phyloP scores from a whole-genome alignment of 2,113 vertebrate genomes.

The Bubalus kerabau region DNA sequence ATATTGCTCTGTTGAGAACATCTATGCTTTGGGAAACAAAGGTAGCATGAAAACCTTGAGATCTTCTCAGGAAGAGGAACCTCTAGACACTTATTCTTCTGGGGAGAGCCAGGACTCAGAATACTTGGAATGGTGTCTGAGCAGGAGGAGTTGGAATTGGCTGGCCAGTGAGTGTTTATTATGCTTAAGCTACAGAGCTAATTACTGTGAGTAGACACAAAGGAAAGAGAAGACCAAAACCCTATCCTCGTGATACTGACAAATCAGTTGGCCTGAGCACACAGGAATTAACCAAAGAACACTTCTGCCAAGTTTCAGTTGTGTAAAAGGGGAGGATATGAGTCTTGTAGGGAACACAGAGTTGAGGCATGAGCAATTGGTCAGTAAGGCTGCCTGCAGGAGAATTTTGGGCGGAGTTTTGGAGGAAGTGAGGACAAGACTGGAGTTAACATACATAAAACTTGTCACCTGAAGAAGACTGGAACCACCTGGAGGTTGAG shows the following conservation, averaged over 20 bases:
- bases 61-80: not conserved
- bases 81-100: constrained; percentile 18
- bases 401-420: not conserved
- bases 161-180: constrained; percentile 16
- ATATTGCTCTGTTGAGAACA: not conserved
- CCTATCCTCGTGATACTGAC: constrained; percentile 44
- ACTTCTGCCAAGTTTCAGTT: constrained; percentile 43
- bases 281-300: not conserved
- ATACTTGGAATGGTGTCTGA: not conserved
- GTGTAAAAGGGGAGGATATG: constrained; percentile 28
- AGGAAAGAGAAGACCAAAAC: not conserved
- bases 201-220: constrained; percentile 14
- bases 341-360: constrained; percentile 34
- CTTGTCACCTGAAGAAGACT: not conserved
- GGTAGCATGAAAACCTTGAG: not conserved
- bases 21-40: not conserved
- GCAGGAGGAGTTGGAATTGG: not conserved
- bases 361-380: not conserved
- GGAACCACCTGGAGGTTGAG: not conserved
- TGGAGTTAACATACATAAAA: not conserved
- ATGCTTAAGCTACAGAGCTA: constrained; percentile 25
- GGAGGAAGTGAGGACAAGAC: not conserved
- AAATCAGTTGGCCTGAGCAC: constrained; percentile 41
- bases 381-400: not conserved
- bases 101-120: not conserved